Evolutionary conservation across 1,140 invertebrate genomes (phyloP), one percentile per base, ranked within the genome.

Genomic region (Drosophila serrata): DNA sequence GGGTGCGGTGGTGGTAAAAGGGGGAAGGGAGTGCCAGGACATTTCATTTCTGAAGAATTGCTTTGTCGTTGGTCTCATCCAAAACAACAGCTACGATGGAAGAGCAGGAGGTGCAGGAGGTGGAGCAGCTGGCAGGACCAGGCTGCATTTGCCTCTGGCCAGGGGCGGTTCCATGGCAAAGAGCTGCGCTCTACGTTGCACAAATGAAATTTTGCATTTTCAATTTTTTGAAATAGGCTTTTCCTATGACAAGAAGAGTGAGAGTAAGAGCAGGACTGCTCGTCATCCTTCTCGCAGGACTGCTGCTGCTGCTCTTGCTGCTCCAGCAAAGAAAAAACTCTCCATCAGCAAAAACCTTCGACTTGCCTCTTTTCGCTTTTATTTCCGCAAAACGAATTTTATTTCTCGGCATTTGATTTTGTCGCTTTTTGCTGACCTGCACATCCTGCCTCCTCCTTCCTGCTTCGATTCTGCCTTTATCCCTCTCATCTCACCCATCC

Each of bases 11-110:
- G 39, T 17, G 43, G 19, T 45, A 46, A 15, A 8, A 15, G 7
- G 43, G 43, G 64, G 40, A 11, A 7, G 49, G 55, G 43, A 43
- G 53, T 29, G 57, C 56, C 77, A 90, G 86, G 78, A 90, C 85
- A 90, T 90, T 90, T 90, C 85, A 90, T 90, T 90, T 90, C 85
- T 90, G 85, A 90, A 90, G 85, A 90, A 90, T 90, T 90, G 85
- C 85, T 90, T 90, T 88, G 84, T 84, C 73, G 72, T 60, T 39
- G 73, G 35, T 51, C 65, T 57, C 72, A 63, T 51, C 72, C 80
- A 81, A 86, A 79, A 82, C 60, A 86, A 81, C 61, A 86, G 62
- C 74, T 46, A 51, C 43, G 46, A n/a, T 60, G 33, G 27, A 55
- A 0, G 22, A 12, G 19, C 5, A 6, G 31, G 5, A 37, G 31